These are phyloP conservation scores for Malacosoma neustria DNA, from an alignment of 2,888 invertebrate genomes.

Conservation along the genomic window DNA sequence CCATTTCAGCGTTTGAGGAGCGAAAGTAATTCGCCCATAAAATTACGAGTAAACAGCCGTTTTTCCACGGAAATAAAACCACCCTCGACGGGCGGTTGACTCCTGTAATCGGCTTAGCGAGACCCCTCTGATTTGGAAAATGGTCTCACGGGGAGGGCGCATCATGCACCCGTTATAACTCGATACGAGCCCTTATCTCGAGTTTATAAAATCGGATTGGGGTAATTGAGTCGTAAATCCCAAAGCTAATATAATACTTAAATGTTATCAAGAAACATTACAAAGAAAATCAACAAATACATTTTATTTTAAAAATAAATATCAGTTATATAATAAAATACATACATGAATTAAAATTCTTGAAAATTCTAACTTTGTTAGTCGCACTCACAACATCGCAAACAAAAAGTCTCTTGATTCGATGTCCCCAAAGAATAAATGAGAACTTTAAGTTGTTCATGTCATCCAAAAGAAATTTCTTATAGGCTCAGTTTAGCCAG, in stretches of 20 bases:
- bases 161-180: conserved; percentile 57
- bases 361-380: too few relatives aligned
- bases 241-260: conserved; percentile 13
- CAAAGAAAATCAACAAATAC: too few relatives aligned
- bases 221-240: conserved; percentile 63
- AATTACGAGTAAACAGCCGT: conserved; percentile 71
- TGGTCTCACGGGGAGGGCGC: conserved; percentile 40
- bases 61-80: conserved; percentile 66
- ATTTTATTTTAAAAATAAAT: too few relatives aligned
- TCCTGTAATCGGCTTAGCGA: conserved; percentile 68
- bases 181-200: conserved; percentile 69
- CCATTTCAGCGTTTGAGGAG: conserved; percentile 62
- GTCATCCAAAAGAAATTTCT: conserved; percentile 36
- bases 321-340: too few relatives aligned
- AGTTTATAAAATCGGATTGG: conserved; percentile 68
- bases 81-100: conserved; percentile 52
- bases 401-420: too few relatives aligned
- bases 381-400: too few relatives aligned
- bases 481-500: conserved; percentile 47
- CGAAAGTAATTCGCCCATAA: conserved; percentile 69
- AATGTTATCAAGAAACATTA: conserved; percentile 21
- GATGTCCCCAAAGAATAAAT: too few relatives aligned
- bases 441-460: too few relatives aligned
- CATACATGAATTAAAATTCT: too few relatives aligned
- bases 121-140: conserved; percentile 40